These are phyloP conservation scores for Zaprionus camerounensis DNA, from an alignment of 1,140 invertebrate species.

Conservation along the genomic window DNA sequence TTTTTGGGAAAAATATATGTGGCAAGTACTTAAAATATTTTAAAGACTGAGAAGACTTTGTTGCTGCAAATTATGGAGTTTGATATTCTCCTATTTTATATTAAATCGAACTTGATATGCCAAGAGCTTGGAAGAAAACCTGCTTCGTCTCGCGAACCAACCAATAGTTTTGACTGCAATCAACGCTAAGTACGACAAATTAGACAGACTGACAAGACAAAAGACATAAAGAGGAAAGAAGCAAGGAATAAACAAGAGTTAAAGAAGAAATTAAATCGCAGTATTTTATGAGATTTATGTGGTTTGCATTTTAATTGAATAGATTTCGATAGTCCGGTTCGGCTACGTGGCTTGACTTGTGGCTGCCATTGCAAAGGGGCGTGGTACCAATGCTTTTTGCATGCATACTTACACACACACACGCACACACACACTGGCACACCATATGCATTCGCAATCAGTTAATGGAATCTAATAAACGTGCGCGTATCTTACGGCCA, in stretches of 20 bases:
- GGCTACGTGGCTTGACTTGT: conserved; percentile 27
- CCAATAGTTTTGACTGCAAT: conserved; percentile 13
- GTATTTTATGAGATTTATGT: conserved; percentile 78
- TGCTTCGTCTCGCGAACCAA: neutral
- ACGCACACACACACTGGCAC: conserved; percentile 12
- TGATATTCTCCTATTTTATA: too few relatives aligned
- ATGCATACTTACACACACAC: conserved; percentile 9
- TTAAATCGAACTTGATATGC: neutral
- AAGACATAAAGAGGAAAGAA: neutral
- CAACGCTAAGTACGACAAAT: conserved; percentile 27
- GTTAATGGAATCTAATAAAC: conserved; percentile 81
- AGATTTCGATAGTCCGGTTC: conserved; percentile 65
- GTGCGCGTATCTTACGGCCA: conserved; percentile 71
- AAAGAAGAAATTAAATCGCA: conserved; percentile 65
- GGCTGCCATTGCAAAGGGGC: conserved; percentile 47
- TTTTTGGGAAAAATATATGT: too few relatives aligned
- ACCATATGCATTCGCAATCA: conserved; percentile 57
- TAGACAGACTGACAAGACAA: conserved; percentile 36
- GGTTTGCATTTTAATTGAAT: conserved; percentile 74
- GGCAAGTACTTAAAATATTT: too few relatives aligned
- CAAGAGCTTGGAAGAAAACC: neutral
- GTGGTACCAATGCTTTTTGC: conserved; percentile 29
- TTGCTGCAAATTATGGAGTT: too few relatives aligned
- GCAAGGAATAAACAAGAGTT: neutral
- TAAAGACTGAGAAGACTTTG: too few relatives aligned